Percentiles rank a stretch among this genome's conserved stretches.
phyloP scores from a whole-genome alignment of 2,797 vertebrate species.

The Adelosebastes latens region DNA sequence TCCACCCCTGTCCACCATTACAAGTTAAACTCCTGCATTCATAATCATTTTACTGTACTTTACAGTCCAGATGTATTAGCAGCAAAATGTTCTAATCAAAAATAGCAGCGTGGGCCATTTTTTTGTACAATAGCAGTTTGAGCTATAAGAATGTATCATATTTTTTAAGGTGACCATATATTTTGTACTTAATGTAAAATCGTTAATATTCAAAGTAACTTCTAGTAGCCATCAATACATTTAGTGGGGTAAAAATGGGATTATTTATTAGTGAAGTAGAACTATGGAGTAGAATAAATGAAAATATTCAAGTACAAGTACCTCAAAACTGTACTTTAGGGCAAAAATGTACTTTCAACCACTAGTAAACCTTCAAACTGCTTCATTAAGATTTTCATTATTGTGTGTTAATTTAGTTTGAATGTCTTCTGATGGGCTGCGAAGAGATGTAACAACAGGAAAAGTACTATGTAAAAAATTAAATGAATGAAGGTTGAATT shows the following conservation, averaged over 20 bases:
- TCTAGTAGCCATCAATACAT: background rate
- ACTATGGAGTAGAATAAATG: background rate
- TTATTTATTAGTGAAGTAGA: background rate
- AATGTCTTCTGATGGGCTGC: background rate
- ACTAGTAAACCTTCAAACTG: background rate
- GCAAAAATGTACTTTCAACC: background rate
- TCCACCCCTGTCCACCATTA: background rate
- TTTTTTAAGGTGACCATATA: background rate
- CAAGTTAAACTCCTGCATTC: background rate
- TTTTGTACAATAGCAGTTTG: background rate
- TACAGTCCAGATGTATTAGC: background rate
- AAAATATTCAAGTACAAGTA: background rate
- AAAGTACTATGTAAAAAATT: background rate
- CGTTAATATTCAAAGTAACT: background rate
- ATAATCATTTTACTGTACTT: background rate
- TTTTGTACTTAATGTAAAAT: background rate
- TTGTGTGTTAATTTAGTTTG: background rate
- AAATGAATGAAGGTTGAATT: too few species aligned
- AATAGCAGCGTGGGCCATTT: background rate
- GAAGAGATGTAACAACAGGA: background rate
- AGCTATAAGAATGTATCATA: background rate
- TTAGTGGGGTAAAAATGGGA: background rate
- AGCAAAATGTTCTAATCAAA: background rate
- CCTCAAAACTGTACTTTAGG: background rate
- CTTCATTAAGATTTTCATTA: background rate